Percentiles rank a stretch among this genome's conserved stretches.
Conservation (phyloP, 2,888 invertebrate species). For the Apodemia hepburni region DNA sequence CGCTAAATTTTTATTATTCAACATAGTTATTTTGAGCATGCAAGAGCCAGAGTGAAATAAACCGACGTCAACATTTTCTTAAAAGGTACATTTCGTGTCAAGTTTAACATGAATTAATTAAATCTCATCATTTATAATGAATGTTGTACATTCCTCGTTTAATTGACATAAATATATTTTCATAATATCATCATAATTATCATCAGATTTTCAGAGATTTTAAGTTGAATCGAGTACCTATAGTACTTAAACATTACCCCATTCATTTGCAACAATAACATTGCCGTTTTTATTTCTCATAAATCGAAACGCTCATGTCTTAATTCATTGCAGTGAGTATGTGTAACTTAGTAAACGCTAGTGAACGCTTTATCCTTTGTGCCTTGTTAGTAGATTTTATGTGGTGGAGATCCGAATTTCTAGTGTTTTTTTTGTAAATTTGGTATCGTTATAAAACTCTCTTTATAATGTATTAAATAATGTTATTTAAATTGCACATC, state of each 20-base stretch:
- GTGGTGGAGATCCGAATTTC: slow-evolving; percentile 25
- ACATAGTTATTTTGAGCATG: no score
- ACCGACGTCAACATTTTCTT: no score
- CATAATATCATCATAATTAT: neutral
- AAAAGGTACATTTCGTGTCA: no score
- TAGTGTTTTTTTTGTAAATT: neutral
- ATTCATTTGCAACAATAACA: slow-evolving; percentile 36
- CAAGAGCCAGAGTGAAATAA: no score
- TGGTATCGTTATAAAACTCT: no score
- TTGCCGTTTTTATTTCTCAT: slow-evolving; percentile 45
- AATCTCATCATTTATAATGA: no score
- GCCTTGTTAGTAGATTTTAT: slow-evolving; percentile 22
- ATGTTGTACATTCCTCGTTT: no score
- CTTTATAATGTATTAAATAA: no score
- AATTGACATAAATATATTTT: no score
- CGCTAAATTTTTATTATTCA: no score
- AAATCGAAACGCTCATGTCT: slow-evolving; percentile 33
- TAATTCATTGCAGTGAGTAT: slow-evolving; percentile 21
- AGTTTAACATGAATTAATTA: no score
- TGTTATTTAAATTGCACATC: no score
- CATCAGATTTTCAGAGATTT: neutral
- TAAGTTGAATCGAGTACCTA: slow-evolving; percentile 34
- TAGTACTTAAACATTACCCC: slow-evolving; percentile 35
- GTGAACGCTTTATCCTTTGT: slow-evolving; percentile 20
- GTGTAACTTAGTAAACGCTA: slow-evolving; percentile 9